Base-by-base conservation (phyloP, 2,797 vertebrate species). In the Chanos chanos region DNA sequence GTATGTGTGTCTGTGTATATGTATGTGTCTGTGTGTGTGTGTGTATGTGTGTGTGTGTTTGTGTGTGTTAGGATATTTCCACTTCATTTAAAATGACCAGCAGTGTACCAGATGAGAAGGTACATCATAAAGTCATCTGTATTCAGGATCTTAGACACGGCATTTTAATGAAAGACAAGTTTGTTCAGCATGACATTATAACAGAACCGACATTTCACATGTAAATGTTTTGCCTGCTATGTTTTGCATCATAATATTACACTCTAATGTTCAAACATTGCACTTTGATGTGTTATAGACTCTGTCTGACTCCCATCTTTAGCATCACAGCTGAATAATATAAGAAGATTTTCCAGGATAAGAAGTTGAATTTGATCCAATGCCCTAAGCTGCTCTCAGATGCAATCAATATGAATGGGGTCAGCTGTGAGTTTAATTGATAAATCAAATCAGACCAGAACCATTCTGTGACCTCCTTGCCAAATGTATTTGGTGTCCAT, bases 201-300 rank as follows among this genome's bases (percentile, higher is more conserved):
- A 86, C 80, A 76, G 72, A 68, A 45, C 57, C 88, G 85, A 84
- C 85, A 88, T 88, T 87, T 87, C 74, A 71, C 71, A 77, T 76
- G 70, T 68, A 86, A 86, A 85, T 86, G 81, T 81, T 86, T 74
- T 66, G 66, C 73, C 67, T 24, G 62, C 72, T 77, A n/a, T n/a
- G 80, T 77, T 86, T 83, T 83, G 81, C 84, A 86, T 87, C 72
- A 74, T 64, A 86, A 87, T 82, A 76, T 51, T 16, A 58, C 64
- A 49, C 36, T 54, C 41, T 72, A 61, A 58, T 56, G 65, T 64
- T 71, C 41, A 72, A 61, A 58, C 56, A 65, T 64, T 71, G 55
- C 45, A 2, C 71, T 71, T 68, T 75, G 70, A 76, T 75, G 64
- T 44, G 61, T 15, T 47, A 25, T 21, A 48, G 47, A 63, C 60